Conservation (phyloP, 2,888 invertebrate genomes). For the Choristoneura rosaceana region DNA sequence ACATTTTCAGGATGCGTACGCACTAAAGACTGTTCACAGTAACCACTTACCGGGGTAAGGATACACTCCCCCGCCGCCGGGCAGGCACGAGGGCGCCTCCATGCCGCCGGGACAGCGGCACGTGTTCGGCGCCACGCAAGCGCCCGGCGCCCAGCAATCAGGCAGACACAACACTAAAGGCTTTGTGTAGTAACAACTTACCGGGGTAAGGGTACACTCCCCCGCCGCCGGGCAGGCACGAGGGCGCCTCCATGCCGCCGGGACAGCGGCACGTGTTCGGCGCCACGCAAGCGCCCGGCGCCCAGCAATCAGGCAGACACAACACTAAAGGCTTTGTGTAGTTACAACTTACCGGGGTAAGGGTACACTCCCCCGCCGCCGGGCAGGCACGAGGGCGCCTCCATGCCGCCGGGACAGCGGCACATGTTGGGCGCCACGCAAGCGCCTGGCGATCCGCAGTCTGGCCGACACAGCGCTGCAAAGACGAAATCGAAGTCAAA, state of each 20-base stretch:
- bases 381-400: constrained; percentile 85
- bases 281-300: constrained; percentile 90
- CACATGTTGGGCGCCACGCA: constrained; percentile 94
- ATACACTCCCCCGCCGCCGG: constrained; percentile 60
- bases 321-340: constrained; percentile 82
- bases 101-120: constrained; percentile 90
- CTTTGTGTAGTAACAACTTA: constrained; percentile 43
- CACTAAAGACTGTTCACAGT: too few relatives aligned
- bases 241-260: constrained; percentile 67
- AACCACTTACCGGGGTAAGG: constrained; percentile 63
- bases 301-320: constrained; percentile 89
- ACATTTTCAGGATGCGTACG: too few relatives aligned
- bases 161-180: constrained; percentile 89
- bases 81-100: constrained; percentile 71
- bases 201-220: constrained; percentile 70
- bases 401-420: constrained; percentile 90
- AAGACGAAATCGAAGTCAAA: constrained; percentile 44
- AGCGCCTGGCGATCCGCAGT: constrained; percentile 89
- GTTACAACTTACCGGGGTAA: constrained; percentile 63
- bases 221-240: constrained; percentile 75
- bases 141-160: constrained; percentile 89
- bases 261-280: constrained; percentile 93
- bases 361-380: constrained; percentile 65
- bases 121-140: constrained; percentile 92
- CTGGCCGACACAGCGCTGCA: constrained; percentile 89